Evolutionary conservation across 2,113 vertebrate genomes (phyloP).

Genomic region (Oxyura jamaicensis): DNA sequence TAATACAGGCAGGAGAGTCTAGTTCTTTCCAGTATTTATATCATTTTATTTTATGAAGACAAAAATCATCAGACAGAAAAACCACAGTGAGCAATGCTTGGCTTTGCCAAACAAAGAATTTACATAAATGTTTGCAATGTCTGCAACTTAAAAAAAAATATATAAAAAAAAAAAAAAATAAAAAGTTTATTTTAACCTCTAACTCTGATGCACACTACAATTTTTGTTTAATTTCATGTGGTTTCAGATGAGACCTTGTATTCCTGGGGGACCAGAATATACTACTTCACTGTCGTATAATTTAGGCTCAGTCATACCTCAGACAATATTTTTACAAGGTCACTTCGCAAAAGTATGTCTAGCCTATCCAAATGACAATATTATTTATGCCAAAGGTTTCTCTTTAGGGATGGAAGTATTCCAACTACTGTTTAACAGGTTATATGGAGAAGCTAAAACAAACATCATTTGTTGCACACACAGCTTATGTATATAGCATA

Average conservation of each 20-base stretch:
- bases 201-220: slow-evolving; percentile 40
- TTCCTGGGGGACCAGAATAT: slow-evolving; percentile 65
- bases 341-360: slow-evolving; percentile 81
- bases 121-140: background rate
- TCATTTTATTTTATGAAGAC: slow-evolving; percentile 11
- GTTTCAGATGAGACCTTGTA: slow-evolving; percentile 73
- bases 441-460: slow-evolving; percentile 79
- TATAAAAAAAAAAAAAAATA: background rate
- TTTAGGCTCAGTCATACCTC: slow-evolving; percentile 81
- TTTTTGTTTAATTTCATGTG: slow-evolving; percentile 50
- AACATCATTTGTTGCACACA: slow-evolving; percentile 79
- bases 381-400: slow-evolving; percentile 83
- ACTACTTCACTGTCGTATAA: slow-evolving; percentile 79
- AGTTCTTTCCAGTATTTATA: slow-evolving; percentile 8
- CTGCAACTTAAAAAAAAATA: background rate
- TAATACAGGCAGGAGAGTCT: background rate
- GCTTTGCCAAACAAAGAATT: slow-evolving; percentile 38
- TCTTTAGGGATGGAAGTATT: slow-evolving; percentile 75
- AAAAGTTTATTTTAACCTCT: slow-evolving; percentile 42
- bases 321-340: slow-evolving; percentile 85
- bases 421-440: slow-evolving; percentile 79
- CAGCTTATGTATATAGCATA: slow-evolving; percentile 75
- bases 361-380: slow-evolving; percentile 82
- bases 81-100: background rate
- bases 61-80: slow-evolving; percentile 43